A percentile compares a stretch with the other conserved stretches of the same genome.
Conservation (phyloP, 2,113 vertebrate genomes). For the Agelaius phoeniceus region DNA sequence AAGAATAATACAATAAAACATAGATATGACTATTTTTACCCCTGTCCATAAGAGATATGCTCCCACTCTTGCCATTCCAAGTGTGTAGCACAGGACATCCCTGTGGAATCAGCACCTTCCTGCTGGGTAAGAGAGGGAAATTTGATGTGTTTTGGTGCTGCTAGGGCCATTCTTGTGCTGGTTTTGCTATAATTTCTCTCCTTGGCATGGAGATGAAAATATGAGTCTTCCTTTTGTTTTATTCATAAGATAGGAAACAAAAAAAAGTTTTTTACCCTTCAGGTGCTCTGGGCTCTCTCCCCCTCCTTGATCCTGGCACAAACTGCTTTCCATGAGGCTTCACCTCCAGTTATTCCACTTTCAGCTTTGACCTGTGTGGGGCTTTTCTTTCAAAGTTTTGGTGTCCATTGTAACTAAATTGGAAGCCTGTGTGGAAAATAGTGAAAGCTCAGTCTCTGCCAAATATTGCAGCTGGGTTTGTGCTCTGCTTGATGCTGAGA, state of each 20-base stretch:
- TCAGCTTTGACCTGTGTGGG: neutral
- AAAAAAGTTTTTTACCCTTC: neutral
- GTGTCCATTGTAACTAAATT: neutral
- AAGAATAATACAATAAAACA: neutral
- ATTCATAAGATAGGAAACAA: neutral
- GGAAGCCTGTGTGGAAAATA: neutral
- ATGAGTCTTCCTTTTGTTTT: neutral
- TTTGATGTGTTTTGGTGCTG: neutral
- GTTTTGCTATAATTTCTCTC: neutral
- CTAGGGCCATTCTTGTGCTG: neutral
- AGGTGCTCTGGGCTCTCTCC: neutral
- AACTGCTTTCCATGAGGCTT: neutral
- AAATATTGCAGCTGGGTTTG: neutral
- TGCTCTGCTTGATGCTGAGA: neutral
- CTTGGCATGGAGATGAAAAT: neutral
- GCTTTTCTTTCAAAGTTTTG: neutral
- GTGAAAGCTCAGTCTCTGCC: neutral
- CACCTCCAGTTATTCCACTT: neutral
- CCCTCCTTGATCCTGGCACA: neutral
- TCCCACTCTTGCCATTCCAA: neutral
- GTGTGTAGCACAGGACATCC: neutral
- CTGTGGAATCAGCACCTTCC: neutral
- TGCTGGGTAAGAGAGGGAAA: neutral
- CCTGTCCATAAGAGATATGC: neutral
- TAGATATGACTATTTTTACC: neutral